Conservation (phyloP, 1,140 invertebrate genomes). For the Meloidogyne chitwoodi region DNA sequence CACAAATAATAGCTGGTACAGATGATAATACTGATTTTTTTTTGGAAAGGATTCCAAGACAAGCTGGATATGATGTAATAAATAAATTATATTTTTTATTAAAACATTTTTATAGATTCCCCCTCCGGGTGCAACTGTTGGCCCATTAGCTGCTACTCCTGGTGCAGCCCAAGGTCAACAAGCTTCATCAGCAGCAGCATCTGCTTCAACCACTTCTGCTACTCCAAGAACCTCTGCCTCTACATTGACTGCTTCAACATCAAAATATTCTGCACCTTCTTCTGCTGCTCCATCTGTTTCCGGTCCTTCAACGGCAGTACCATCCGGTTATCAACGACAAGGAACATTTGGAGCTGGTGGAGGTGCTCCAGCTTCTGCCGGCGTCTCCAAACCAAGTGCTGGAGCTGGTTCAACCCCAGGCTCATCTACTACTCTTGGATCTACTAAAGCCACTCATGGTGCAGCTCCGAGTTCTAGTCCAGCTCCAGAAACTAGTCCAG, state of each 20-base stretch:
- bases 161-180: not conserved
- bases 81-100: not conserved
- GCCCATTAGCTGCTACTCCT: not conserved
- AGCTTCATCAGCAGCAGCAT: not conserved
- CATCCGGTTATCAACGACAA: not conserved
- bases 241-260: not conserved
- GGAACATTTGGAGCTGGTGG: not conserved
- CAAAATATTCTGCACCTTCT: not conserved
- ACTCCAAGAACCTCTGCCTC: not conserved
- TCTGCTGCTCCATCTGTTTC: not conserved
- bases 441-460: not conserved
- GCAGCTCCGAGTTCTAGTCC: not conserved
- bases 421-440: not conserved
- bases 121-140: not conserved
- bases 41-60: conserved; percentile 27
- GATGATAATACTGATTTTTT: not conserved
- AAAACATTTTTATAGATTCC: not conserved
- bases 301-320: not conserved
- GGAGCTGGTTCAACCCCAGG: not conserved
- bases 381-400: not conserved
- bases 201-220: not conserved
- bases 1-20: conserved; percentile 8
- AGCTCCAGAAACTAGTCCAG: not conserved
- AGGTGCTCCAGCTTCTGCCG: not conserved
- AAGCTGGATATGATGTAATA: conserved; percentile 37